Base-by-base conservation (phyloP, 2,888 invertebrate genomes). In the Phymatocera aterrima region DNA sequence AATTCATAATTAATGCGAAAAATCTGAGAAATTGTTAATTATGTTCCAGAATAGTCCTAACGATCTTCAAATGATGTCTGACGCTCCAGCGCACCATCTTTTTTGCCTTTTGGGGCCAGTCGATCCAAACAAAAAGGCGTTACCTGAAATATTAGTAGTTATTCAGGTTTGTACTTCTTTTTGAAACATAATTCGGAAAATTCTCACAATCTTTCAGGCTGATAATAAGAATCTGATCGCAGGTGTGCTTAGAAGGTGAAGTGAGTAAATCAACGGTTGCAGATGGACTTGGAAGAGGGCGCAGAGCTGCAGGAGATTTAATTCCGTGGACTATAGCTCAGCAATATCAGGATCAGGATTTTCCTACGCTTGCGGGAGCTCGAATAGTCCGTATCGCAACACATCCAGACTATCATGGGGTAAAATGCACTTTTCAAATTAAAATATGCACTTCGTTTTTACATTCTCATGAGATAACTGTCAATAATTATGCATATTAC, bases 281-380 rank as follows among this genome's bases (percentile, higher is more conserved):
- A 2, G 95, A 96, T 86, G 96, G 95, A 37, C 92, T 99, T 77
- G 94, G 96, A 0, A 93, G 97, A 81, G 99, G 99, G 0, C 96
- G 96, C 85, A 94, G 97, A 85, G 97, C 98, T 0, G 95, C 98
- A 5, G 99, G 99, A 0, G 99, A 99, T 91, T 92, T 99, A 12
- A 98, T 99, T 83, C 99, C 99, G 0, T 99, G 99, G 99, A 99
- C 98, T 77, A 92, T 99, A 2, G 97, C 98, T 4, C 99, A 99
- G 87, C 98, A 99, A 91, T 98, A 96, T 91, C 97, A 97, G 77
- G 99, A 99, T 90, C 93, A 94, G 80, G 96, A 98, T 89, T 99
- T 99, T 91, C 97, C 98, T 0, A 94, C 95, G 78, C 92, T 99
- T 0, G 92, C 94, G 43, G 99, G 99, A 0, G 97, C 97, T 0